These are phyloP conservation scores for Priocnemis perturbator DNA, from an alignment of 2,888 invertebrate species.

Conservation along the genomic window DNA sequence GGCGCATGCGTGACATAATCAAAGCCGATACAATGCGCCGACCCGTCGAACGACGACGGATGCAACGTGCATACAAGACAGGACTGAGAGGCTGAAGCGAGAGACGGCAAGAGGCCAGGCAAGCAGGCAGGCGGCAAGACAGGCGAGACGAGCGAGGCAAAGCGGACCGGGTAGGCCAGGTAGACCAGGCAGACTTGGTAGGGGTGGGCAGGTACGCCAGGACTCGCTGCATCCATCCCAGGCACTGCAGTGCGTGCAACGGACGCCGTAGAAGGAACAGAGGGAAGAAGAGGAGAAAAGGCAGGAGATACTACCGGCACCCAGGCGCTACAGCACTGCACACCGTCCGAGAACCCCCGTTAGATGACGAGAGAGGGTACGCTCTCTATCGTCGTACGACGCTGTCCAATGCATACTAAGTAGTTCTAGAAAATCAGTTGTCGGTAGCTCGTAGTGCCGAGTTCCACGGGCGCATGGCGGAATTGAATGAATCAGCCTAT, in stretches of 20 bases:
- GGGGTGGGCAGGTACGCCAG: neutral
- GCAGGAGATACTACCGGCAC: neutral
- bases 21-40: slow-evolving; percentile 37
- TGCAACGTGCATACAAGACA: slow-evolving; percentile 2
- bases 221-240: slow-evolving; percentile 1
- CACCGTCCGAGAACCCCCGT: slow-evolving; percentile 51
- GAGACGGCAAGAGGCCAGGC: neutral
- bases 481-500: slow-evolving; percentile 60
- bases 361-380: slow-evolving; percentile 39
- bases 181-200: neutral
- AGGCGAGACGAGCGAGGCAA: neutral
- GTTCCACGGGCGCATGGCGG: slow-evolving; percentile 33
- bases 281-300: slow-evolving; percentile 5
- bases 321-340: slow-evolving; percentile 24
- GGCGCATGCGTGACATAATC: slow-evolving; percentile 53
- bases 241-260: slow-evolving; percentile 15
- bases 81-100: neutral
- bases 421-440: slow-evolving; percentile 59
- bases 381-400: slow-evolving; percentile 40
- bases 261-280: slow-evolving; percentile 10
- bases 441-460: slow-evolving; percentile 44
- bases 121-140: neutral
- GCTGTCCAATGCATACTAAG: slow-evolving; percentile 61
- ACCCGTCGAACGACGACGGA: slow-evolving; percentile 14
- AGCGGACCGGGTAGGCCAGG: neutral